A percentile compares a stretch with the other conserved stretches of the same genome.
These are phyloP conservation scores for Amblyornis subalaris DNA, from an alignment of 2,113 vertebrate species.

Conservation along the genomic window DNA sequence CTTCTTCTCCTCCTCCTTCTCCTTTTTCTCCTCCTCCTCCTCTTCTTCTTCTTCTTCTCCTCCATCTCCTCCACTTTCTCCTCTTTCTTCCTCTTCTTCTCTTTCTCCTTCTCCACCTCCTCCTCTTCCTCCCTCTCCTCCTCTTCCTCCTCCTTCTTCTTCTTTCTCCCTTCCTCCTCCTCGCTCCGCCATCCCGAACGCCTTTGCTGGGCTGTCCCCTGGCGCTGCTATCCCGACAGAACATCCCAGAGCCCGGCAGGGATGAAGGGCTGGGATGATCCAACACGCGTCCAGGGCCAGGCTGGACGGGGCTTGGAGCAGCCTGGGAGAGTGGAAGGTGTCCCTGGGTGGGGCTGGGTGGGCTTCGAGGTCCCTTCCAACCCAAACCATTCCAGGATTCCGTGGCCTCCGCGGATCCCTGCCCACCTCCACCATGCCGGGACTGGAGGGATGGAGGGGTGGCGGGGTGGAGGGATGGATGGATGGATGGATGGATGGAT, in stretches of 20 bases:
- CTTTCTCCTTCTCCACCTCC: too few species aligned
- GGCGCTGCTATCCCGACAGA: not conserved
- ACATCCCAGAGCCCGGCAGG: not conserved
- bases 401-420: not conserved
- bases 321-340: not conserved
- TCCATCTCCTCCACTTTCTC: too few species aligned
- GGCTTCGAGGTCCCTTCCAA: too few species aligned
- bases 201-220: not conserved
- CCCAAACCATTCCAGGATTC: not conserved
- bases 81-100: not conserved
- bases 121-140: too few species aligned
- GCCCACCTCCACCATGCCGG: not conserved
- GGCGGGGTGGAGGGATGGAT: too few species aligned
- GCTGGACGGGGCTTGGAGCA: not conserved
- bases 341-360: not conserved
- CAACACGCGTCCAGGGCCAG: not conserved
- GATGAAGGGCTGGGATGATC: not conserved
- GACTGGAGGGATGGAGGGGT: too few species aligned
- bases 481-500: too few species aligned
- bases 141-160: too few species aligned
- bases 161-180: fast-evolving
- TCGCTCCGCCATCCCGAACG: not conserved
- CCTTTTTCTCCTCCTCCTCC: fast-evolving
- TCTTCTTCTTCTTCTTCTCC: too few species aligned
- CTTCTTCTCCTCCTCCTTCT: fast-evolving